Evolutionary conservation across 2,113 vertebrate genomes (phyloP).

Genomic region (Rhinoderma darwinii): DNA sequence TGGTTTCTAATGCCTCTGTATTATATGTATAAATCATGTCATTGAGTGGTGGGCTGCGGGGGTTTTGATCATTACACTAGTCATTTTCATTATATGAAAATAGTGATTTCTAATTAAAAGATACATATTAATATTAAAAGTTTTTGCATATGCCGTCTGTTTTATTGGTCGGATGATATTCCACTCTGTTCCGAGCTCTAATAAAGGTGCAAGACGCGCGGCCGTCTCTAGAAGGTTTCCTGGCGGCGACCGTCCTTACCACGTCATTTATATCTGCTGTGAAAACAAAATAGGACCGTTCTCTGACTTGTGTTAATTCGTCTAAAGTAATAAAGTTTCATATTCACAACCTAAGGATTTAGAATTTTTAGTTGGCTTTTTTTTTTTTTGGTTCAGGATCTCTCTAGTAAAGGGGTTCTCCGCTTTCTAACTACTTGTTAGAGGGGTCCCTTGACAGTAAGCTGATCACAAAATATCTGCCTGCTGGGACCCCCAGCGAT

Average conservation of each 20-base stretch:
- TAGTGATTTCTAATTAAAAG: slow-evolving; percentile 93
- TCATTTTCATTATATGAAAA: slow-evolving; percentile 81
- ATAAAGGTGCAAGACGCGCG: background rate
- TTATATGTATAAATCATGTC: slow-evolving; percentile 82
- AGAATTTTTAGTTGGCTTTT: slow-evolving; percentile 24
- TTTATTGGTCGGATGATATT: slow-evolving; percentile 29
- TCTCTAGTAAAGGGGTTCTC: no score
- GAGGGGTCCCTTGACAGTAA: no score
- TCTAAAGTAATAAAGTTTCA: slow-evolving; percentile 29
- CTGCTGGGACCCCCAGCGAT: no score
- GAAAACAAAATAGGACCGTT: background rate
- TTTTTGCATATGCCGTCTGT: slow-evolving; percentile 82
- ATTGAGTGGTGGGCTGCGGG: slow-evolving; percentile 69
- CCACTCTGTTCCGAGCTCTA: background rate
- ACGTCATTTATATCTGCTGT: slow-evolving; percentile 11
- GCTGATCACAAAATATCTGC: no score
- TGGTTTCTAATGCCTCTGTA: slow-evolving; percentile 87
- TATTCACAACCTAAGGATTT: background rate
- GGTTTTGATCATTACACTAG: slow-evolving; percentile 81
- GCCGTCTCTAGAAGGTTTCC: background rate
- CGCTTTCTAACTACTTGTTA: no score
- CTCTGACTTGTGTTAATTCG: background rate
- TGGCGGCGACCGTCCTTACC: background rate
- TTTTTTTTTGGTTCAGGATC: no score
- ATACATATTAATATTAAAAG: slow-evolving; percentile 88